Percentiles rank a stretch among this genome's conserved stretches.
Evolutionary conservation across 1,140 invertebrate genomes (phyloP).

Genomic region (Brachionus koreanus): DNA sequence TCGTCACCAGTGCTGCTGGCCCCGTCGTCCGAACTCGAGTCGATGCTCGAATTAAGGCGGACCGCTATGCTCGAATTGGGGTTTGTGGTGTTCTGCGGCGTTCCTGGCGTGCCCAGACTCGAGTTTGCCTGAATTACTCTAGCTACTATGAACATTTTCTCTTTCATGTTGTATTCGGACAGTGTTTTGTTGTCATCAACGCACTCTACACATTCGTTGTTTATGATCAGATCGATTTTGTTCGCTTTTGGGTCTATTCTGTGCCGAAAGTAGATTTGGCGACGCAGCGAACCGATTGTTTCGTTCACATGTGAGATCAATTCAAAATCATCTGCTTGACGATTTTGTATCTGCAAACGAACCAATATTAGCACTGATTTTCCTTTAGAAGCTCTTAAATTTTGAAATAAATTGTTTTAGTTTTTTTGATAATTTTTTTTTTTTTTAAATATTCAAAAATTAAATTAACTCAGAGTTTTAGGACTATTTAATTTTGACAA

Average conservation of each 20-base stretch:
- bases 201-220: conserved; percentile 79
- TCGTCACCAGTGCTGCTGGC: conserved; percentile 13
- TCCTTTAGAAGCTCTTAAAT: conserved; percentile 72
- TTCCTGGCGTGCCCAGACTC: not conserved
- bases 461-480: too few species aligned
- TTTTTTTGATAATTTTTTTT: too few species aligned
- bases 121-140: not conserved
- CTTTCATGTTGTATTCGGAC: conserved; percentile 76
- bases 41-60: conserved; percentile 67
- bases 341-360: conserved; percentile 80
- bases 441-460: too few species aligned
- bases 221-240: conserved; percentile 83
- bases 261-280: conserved; percentile 64
- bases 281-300: conserved; percentile 74
- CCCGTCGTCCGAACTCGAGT: conserved; percentile 27
- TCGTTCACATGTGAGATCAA: conserved; percentile 89
- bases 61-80: not conserved
- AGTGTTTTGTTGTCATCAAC: conserved; percentile 81
- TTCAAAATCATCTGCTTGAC: conserved; percentile 85
- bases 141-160: conserved; percentile 72
- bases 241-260: conserved; percentile 60
- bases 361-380: conserved; percentile 81
- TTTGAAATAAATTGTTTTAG: conserved; percentile 48
- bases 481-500: too few species aligned
- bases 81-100: conserved; percentile 36